Conservation (phyloP, 2,113 vertebrate species). For the Murina feae region DNA sequence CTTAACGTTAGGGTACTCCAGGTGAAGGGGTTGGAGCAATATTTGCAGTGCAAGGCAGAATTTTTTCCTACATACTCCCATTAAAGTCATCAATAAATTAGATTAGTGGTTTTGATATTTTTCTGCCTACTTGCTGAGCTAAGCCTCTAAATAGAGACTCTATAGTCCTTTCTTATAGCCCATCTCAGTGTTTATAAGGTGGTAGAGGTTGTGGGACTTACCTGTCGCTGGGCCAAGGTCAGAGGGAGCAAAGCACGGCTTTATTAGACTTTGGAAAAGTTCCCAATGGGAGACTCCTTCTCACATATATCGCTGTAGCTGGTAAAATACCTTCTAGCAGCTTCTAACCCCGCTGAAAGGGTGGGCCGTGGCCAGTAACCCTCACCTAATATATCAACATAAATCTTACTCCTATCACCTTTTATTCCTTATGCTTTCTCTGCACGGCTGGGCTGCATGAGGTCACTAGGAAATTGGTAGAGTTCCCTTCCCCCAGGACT, state of each 20-base stretch:
- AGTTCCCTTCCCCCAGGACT: constrained; percentile 52
- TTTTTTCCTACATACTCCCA: constrained; percentile 78
- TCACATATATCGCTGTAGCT: constrained; percentile 78
- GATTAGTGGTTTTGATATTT: constrained; percentile 84
- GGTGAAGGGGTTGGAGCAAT: constrained; percentile 62
- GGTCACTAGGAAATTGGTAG: constrained; percentile 66
- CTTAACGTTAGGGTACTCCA: constrained; percentile 60
- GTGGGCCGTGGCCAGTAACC: constrained; percentile 36
- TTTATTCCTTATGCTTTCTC: constrained; percentile 65
- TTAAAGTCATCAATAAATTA: constrained; percentile 84
- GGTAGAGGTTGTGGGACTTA: constrained; percentile 84
- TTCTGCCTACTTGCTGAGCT: constrained; percentile 84
- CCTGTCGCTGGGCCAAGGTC: constrained; percentile 83
- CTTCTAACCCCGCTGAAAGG: constrained; percentile 72
- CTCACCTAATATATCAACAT: constrained; percentile 79
- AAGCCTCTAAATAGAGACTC: constrained; percentile 82
- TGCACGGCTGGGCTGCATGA: constrained; percentile 19
- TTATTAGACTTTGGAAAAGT: constrained; percentile 84
- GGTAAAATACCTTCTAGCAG: constrained; percentile 82
- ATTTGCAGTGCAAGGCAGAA: constrained; percentile 75
- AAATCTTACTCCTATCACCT: constrained; percentile 74
- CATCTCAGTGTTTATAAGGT: constrained; percentile 88
- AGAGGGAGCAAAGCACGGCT: constrained; percentile 81
- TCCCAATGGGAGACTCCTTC: constrained; percentile 83
- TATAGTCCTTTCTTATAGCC: constrained; percentile 83